Conservation (phyloP, 2,113 vertebrate species). For the Isurus oxyrinchus region DNA sequence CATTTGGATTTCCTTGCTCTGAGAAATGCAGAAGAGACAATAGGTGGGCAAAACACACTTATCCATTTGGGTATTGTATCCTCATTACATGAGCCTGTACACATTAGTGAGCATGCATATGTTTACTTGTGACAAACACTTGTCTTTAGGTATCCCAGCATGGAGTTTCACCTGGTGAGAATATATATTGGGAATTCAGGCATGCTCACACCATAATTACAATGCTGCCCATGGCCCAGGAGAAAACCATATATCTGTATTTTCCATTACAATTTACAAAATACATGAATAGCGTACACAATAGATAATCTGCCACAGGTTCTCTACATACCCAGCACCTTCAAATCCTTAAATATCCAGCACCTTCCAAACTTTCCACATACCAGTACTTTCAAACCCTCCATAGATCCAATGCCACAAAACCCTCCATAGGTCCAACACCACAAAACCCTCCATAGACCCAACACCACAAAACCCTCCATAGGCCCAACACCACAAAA, state of each 20-base stretch:
- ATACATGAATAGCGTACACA: not conserved
- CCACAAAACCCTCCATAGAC: not conserved
- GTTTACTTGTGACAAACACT: not conserved
- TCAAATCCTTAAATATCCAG: no score
- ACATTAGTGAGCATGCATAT: not conserved
- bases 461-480: no score
- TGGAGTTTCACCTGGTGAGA: not conserved
- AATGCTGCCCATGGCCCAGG: not conserved
- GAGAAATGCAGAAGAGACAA: not conserved
- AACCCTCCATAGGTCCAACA: not conserved
- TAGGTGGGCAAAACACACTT: no score
- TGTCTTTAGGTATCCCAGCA: not conserved
- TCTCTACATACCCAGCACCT: not conserved
- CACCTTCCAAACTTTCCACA: no score
- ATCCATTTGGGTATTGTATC: not conserved
- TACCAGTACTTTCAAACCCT: no score
- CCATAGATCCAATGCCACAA: no score
- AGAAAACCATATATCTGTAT: not conserved
- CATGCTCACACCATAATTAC: not conserved
- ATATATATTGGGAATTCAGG: not conserved
- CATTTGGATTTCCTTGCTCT: not conserved
- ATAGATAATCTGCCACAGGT: not conserved
- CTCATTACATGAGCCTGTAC: not conserved
- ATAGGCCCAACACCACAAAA: no score
- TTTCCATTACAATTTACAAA: not conserved